Percentiles rank a stretch among this genome's conserved stretches.
Conservation (phyloP, 2,888 invertebrate genomes). For the Eupithecia subumbrata region DNA sequence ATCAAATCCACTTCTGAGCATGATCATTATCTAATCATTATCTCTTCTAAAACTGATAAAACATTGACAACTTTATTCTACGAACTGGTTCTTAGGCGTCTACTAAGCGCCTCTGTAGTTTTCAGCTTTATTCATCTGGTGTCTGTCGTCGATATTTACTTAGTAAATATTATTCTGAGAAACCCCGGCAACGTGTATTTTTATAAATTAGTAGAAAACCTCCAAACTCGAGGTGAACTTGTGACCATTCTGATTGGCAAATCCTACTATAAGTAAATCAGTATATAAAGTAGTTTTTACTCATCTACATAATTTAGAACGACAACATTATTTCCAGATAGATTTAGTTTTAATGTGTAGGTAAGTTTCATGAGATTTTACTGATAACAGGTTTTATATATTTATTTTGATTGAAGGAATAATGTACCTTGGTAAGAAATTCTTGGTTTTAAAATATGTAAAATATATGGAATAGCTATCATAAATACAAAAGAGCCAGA, state of each 20-base stretch:
- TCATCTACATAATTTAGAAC: conserved; percentile 8
- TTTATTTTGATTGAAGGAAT: neutral
- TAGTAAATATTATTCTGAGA: neutral
- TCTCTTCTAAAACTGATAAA: neutral
- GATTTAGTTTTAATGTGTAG: neutral
- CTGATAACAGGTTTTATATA: neutral
- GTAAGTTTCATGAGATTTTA: neutral
- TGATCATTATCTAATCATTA: neutral
- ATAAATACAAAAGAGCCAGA: neutral
- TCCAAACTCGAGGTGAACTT: conserved; percentile 40
- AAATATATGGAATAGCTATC: neutral
- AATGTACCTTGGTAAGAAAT: neutral
- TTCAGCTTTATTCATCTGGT: neutral
- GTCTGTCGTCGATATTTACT: neutral
- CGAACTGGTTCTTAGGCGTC: neutral
- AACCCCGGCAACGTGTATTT: conserved; percentile 10
- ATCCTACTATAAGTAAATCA: conserved; percentile 16
- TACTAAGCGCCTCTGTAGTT: neutral
- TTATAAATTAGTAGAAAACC: conserved; percentile 34
- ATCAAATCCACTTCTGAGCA: neutral
- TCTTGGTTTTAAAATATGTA: neutral
- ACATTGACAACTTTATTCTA: neutral
- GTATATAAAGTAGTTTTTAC: conserved; percentile 13
- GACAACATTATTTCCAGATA: neutral
- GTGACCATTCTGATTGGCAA: conserved; percentile 34